Conservation (phyloP, 1,140 invertebrate species). For the Drosophila oshimai region DNA sequence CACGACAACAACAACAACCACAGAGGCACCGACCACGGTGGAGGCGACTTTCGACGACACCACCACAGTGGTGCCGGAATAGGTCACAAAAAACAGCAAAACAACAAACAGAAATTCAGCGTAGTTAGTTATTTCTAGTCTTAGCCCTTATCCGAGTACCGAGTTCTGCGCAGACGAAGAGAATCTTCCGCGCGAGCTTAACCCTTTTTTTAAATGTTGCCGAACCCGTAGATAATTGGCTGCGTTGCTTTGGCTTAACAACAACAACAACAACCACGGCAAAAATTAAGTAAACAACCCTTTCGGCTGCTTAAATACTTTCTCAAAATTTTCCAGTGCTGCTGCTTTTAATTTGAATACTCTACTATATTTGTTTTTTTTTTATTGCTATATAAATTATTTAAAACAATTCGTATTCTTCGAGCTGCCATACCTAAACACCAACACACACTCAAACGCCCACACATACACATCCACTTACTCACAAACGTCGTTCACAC, state of each 20-base stretch:
- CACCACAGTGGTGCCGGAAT: constrained; percentile 32
- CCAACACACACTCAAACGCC: constrained; percentile 13
- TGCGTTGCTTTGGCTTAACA: constrained; percentile 58
- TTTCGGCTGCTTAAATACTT: constrained; percentile 36
- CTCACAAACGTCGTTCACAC: constrained; percentile 20
- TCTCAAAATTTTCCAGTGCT: constrained; percentile 31
- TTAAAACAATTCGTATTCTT: constrained; percentile 64
- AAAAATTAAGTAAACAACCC: constrained; percentile 8
- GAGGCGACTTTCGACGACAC: not conserved
- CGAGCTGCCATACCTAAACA: constrained; percentile 67
- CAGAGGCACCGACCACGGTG: constrained; percentile 14
- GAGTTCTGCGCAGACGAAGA: constrained; percentile 22
- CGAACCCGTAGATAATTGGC: constrained; percentile 72
- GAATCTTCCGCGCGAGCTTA: constrained; percentile 14
- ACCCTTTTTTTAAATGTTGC: constrained; percentile 20
- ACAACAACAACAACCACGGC: constrained; percentile 6
- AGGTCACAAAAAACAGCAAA: not conserved
- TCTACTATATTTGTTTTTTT: not conserved
- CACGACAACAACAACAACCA: constrained; percentile 25
- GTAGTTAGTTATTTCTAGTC: constrained; percentile 79
- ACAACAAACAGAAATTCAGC: constrained; percentile 1
- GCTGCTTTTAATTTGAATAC: constrained; percentile 35
- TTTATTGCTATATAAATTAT: constrained; percentile 31
- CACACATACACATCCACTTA: constrained; percentile 33
- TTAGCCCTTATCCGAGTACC: constrained; percentile 40